phyloP scores from a whole-genome alignment of 2,797 vertebrate species.

The Sebastes alutus region DNA sequence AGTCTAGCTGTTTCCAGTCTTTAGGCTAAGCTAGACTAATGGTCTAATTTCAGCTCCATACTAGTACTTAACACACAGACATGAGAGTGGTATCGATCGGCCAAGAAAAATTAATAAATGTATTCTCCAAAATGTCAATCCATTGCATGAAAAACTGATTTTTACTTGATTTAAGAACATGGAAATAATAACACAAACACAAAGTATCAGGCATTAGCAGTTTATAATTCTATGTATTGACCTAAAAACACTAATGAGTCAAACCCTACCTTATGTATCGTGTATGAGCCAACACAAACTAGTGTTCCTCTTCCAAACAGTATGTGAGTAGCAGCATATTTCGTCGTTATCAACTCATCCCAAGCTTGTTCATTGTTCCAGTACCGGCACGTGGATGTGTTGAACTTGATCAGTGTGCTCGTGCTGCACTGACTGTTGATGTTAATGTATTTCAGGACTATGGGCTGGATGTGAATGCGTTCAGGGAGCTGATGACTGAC shows the following conservation, averaged over 20 bases:
- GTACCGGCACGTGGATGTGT: neutral
- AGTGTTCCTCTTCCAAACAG: neutral
- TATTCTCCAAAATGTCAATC: no score
- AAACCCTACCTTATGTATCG: neutral
- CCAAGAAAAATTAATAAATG: no score
- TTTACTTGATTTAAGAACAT: neutral
- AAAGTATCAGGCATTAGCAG: no score
- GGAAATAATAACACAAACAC: neutral
- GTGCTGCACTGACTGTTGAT: neutral
- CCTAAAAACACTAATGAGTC: neutral
- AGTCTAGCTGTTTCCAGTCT: no score
- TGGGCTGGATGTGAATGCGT: conserved; percentile 85
- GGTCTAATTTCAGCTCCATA: no score
- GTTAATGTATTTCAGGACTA: conserved; percentile 82
- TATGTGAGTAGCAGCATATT: neutral
- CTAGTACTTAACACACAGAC: no score
- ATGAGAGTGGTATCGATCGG: no score
- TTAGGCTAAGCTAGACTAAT: neutral
- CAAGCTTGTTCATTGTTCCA: neutral
- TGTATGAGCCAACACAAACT: neutral
- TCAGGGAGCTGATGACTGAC: conserved; percentile 81
- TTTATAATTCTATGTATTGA: neutral
- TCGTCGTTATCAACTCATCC: neutral
- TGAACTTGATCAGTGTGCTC: neutral
- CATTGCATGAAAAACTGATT: neutral